Conservation (phyloP, 1,140 invertebrate species). For the Caenorhabditis latens region DNA sequence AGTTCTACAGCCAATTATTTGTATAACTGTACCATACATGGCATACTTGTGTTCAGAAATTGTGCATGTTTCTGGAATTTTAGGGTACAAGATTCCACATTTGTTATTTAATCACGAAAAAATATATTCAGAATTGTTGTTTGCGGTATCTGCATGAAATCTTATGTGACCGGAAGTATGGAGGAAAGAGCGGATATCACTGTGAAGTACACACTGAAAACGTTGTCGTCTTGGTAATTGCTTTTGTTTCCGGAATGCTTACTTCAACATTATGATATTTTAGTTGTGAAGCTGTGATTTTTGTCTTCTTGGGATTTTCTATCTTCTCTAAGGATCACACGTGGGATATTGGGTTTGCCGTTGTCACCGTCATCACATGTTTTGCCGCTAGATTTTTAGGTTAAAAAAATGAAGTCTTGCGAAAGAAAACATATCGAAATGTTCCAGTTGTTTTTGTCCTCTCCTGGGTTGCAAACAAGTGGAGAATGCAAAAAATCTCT, state of each 20-base stretch:
- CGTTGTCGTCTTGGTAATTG: constrained; percentile 71
- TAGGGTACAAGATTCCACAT: constrained; percentile 53
- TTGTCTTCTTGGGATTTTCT: constrained; percentile 97
- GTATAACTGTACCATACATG: constrained; percentile 66
- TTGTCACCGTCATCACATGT: constrained; percentile 93
- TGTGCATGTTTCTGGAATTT: constrained; percentile 68
- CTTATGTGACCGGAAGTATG: constrained; percentile 98
- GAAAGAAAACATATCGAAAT: not conserved
- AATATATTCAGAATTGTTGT: constrained; percentile 87
- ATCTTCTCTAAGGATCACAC: constrained; percentile 92
- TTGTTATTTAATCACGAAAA: constrained; percentile 23
- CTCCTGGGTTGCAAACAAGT: constrained; percentile 69
- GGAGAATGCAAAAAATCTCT: constrained; percentile 70
- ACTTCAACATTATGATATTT: constrained; percentile 79
- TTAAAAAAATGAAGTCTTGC: constrained; percentile 64
- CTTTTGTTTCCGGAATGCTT: constrained; percentile 7
- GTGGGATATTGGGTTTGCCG: constrained; percentile 94
- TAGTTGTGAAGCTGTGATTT: constrained; percentile 95
- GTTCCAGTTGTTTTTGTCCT: constrained; percentile 68
- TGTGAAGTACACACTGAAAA: constrained; percentile 90
- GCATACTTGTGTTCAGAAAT: constrained; percentile 65
- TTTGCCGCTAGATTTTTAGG: constrained; percentile 89
- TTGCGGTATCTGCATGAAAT: constrained; percentile 98
- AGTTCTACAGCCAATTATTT: constrained; percentile 66
- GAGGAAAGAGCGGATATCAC: constrained; percentile 97